Base-by-base conservation (phyloP, 92 coral and sea anemone species). In the Epizoanthus fatuus region DNA sequence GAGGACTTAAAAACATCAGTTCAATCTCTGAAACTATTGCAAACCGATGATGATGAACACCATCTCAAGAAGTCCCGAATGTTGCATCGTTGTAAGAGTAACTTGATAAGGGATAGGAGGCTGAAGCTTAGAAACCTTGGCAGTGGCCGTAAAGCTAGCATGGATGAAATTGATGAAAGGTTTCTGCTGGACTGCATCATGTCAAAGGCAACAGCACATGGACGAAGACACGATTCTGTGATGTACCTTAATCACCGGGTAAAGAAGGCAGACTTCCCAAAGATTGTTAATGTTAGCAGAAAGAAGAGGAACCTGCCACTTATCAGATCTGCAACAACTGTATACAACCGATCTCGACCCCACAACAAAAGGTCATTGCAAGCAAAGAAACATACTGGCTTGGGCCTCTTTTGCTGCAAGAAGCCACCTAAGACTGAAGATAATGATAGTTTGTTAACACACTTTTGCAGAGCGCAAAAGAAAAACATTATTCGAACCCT, bases 151-250 rank as follows among this genome's bases (percentile, higher is more conserved):
- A 79, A 79, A 58, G 39, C 72, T 20, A 40, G 65, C 10, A 79
- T 79, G 84, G 84, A 79, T 79, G 71, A 58, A 67, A 63, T 79
- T 79, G 84, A 38, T 79, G 72, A 60, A 56, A 64, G 54, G 55
- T 59, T 79, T 79, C 56, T 79, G 20, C 54, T 79, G 32, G 17
- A 79, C 60, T 63, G 75, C 53, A 65, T 65, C 17, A 80, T 71
- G 62, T 69, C 69, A 63, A 80, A 80, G 59, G 85, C 85, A 63
- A 80, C 85, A 37, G 85, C 75, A 15, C 75, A 80, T 80, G 74
- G 74, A n/a, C 69, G 85, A 80, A 80, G 85, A 47, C 75, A 64
- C 53, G 82, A 76, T 56, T 59, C 84, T n/a, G 74, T 79, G 4
- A 79, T 79, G 72, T 79, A 79, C 74, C 74, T 59, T 17, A 79